Evolutionary conservation across 2,797 vertebrate species (phyloP), one percentile per base, ranked within the genome.

Genomic region (Lithobates sylvaticus): DNA sequence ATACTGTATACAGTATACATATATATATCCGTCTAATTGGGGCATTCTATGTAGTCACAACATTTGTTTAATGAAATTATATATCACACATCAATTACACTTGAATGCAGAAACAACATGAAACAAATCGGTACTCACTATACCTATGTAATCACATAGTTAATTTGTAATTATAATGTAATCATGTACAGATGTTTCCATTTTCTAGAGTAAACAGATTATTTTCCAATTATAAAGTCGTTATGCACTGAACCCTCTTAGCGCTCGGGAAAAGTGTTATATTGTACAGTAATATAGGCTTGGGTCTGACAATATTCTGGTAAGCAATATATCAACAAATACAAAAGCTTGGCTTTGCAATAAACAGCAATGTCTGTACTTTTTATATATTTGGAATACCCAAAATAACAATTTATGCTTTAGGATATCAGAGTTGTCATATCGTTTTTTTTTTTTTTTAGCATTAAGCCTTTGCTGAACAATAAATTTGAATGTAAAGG

Each of bases 181-280:
- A 83, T 83, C 80, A 39, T 72, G 29, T 87, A 78, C 75, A 87
- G 85, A 87, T 87, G 75, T 81, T 87, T 68, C 75, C 69, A 83
- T 82, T 83, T 83, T 86, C 71, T 75, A 81, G 78, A 58, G 72
- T 76, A 86, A 86, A 64, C 80, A 83, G 79, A 86, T 83, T 86
- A 82, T 82, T 64, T 77, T 83, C 58, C 75, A 87, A 83, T 87
- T 87, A 87, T 39, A 58, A 78, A 74, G 58, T 58, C 44, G 75
- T 83, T 78, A 78, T 73, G 78, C 42, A 78, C 64, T 15, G 26
- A 74, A 50, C 83, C 67, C 58, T 23, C 27, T 50, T 39, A 61
- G 76, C 5, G 27, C 74, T 39, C 27, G 32, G 13, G 70, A 15
- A 73, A 80, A 73, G 72, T 65, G 54, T 42, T 73, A 42, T 21